Conservation (phyloP, 1,140 invertebrate species). For the Drosophila serrata region DNA sequence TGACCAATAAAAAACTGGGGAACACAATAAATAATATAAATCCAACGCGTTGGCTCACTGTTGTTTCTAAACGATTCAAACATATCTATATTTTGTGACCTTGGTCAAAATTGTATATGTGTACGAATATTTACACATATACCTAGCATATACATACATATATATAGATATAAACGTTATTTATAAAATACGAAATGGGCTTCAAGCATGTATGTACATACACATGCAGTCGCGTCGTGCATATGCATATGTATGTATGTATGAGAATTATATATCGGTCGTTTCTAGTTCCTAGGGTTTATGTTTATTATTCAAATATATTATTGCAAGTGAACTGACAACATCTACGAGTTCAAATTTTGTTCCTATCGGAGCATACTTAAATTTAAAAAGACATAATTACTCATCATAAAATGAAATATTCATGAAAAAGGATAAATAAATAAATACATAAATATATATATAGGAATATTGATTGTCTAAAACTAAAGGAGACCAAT, state of each 20-base stretch:
- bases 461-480: not conserved
- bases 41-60: not conserved
- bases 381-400: not conserved
- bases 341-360: constrained; percentile 4
- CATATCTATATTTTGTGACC: constrained; percentile 1
- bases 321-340: constrained; percentile 28
- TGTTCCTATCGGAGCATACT: not conserved
- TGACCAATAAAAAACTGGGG: constrained; percentile 5
- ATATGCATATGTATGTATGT: constrained; percentile 10
- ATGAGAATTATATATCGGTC: constrained; percentile 6
- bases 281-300: constrained; percentile 1
- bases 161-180: not conserved
- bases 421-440: not conserved
- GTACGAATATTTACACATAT: not conserved
- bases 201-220: not conserved
- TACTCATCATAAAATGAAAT: not conserved
- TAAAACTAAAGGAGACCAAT: not conserved
- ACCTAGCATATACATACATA: not conserved
- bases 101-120: not conserved
- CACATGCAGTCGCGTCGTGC: not conserved
- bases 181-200: constrained; percentile 7
- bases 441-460: not conserved
- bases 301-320: constrained; percentile 21
- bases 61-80: not conserved
- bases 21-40: not conserved